These are phyloP conservation scores for Exocentrus adspersus DNA, from an alignment of 2,888 invertebrate species.

Conservation along the genomic window DNA sequence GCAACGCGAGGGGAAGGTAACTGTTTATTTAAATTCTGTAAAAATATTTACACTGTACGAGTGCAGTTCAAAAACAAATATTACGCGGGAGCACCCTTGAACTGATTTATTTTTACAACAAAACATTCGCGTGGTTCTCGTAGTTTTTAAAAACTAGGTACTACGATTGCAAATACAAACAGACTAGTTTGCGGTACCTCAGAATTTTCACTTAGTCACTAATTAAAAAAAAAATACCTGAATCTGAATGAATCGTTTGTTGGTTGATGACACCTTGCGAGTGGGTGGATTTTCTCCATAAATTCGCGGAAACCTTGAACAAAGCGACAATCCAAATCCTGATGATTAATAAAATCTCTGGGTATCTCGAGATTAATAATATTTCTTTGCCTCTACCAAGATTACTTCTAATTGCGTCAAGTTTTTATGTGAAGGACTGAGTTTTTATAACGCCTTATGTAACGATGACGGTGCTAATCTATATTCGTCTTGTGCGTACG, in stretches of 20 bases:
- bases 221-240: too few relatives aligned
- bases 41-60: conserved; percentile 22
- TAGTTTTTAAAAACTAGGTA: too few relatives aligned
- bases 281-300: too few relatives aligned
- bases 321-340: not conserved
- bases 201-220: too few relatives aligned
- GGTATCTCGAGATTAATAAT: not conserved
- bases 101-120: conserved; percentile 11
- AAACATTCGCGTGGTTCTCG: not conserved
- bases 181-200: too few relatives aligned
- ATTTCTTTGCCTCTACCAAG: conserved; percentile 1
- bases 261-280: too few relatives aligned
- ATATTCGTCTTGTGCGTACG: not conserved
- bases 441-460: not conserved
- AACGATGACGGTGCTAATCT: not conserved
- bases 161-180: too few relatives aligned
- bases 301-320: not conserved
- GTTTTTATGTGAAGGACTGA: not conserved
- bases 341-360: not conserved
- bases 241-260: too few relatives aligned
- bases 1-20: not conserved
- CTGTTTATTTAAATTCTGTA: conserved; percentile 16
- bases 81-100: conserved; percentile 2
- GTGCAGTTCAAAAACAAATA: conserved; percentile 6
- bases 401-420: conserved; percentile 7